phyloP scores from a whole-genome alignment of 2,888 invertebrate species.

The Rhamnusium bicolor region DNA sequence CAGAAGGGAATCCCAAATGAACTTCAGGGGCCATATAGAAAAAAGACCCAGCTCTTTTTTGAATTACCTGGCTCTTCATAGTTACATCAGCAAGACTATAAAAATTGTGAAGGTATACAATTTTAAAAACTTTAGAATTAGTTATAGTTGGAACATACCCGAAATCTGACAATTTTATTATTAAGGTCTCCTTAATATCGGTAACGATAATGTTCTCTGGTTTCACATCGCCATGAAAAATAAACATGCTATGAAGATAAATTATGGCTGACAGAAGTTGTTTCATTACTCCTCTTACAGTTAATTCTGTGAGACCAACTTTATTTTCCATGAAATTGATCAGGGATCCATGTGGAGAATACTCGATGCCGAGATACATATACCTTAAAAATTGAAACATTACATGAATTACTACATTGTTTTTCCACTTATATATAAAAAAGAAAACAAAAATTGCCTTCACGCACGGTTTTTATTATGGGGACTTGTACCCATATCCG shows the following conservation, averaged over 20 bases:
- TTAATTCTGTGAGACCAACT: constrained; percentile 21
- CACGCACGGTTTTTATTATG: too few relatives aligned
- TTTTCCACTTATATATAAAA: too few relatives aligned
- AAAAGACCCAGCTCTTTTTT: constrained; percentile 42
- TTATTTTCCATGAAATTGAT: constrained; percentile 20
- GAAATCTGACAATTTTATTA: constrained; percentile 49
- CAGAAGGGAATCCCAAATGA: constrained; percentile 44
- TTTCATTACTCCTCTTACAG: constrained; percentile 43
- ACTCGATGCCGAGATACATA: constrained; percentile 50
- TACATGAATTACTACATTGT: too few relatives aligned
- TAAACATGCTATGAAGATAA: constrained; percentile 44
- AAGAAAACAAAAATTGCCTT: too few relatives aligned
- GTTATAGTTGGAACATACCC: constrained; percentile 42
- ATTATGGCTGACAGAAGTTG: constrained; percentile 44
- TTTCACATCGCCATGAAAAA: constrained; percentile 52
- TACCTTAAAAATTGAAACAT: constrained; percentile 42
- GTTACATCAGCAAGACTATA: constrained; percentile 47
- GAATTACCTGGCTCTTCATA: background rate
- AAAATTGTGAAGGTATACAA: constrained; percentile 6
- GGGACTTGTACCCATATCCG: too few relatives aligned
- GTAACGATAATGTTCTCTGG: constrained; percentile 48
- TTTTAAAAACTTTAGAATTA: background rate
- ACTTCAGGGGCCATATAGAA: constrained; percentile 54
- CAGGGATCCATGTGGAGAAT: constrained; percentile 39
- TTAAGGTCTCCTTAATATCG: constrained; percentile 15